These are phyloP conservation scores for Eristalis intricaria DNA, from an alignment of 2,888 invertebrate species.

Conservation along the genomic window DNA sequence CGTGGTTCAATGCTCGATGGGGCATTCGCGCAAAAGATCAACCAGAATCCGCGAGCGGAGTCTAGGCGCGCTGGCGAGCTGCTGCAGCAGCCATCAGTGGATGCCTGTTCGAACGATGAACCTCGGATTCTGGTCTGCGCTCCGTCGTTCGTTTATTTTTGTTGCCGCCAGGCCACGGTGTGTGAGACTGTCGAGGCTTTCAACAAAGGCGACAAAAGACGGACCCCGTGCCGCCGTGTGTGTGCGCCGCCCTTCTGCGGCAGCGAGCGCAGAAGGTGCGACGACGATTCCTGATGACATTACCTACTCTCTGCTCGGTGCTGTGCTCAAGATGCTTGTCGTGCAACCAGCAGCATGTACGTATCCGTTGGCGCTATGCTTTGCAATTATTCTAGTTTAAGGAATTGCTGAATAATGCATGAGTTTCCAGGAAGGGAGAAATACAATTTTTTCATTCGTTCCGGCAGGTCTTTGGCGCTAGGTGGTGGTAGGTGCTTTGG, in stretches of 20 bases:
- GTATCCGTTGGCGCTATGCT: constrained; percentile 58
- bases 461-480: constrained; percentile 56
- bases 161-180: background rate
- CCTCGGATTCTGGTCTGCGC: constrained; percentile 38
- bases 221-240: constrained; percentile 4
- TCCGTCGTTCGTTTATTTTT: background rate
- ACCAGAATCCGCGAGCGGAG: constrained; percentile 3
- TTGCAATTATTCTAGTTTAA: constrained; percentile 64
- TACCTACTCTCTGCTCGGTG: constrained; percentile 28
- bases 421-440: constrained; percentile 55
- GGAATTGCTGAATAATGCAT: constrained; percentile 68
- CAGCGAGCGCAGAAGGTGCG: constrained; percentile 26
- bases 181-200: constrained; percentile 23
- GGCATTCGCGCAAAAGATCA: constrained; percentile 37
- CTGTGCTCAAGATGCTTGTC: background rate
- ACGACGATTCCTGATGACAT: constrained; percentile 55
- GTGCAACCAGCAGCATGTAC: background rate
- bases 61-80: constrained; percentile 30
- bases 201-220: constrained; percentile 25
- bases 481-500: constrained; percentile 28
- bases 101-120: constrained; percentile 55
- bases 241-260: constrained; percentile 48
- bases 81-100: constrained; percentile 1
- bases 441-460: constrained; percentile 22
- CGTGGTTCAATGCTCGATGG: constrained; percentile 61